Conservation (phyloP, 2,888 invertebrate genomes). For the Xanthorhoe spadicearia region DNA sequence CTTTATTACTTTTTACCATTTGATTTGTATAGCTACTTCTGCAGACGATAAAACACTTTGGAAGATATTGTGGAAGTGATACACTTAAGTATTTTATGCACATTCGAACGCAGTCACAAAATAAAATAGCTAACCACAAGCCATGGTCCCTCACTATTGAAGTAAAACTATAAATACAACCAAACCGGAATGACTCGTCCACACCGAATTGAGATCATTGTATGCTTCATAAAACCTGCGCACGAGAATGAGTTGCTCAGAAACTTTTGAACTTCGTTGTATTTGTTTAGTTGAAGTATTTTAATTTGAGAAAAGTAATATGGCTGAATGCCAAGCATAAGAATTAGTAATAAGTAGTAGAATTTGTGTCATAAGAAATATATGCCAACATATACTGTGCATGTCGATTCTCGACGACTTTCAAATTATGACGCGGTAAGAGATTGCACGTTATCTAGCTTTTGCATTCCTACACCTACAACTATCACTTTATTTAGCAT, state of each 20-base stretch:
- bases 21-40: constrained; percentile 1
- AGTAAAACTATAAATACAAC: constrained; percentile 29
- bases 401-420: too few species aligned
- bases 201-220: constrained; percentile 20
- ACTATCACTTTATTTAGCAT: not conserved
- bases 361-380: not conserved
- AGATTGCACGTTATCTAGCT: too few species aligned
- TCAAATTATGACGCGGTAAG: too few species aligned
- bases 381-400: too few species aligned
- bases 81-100: constrained; percentile 21
- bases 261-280: constrained; percentile 2
- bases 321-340: not conserved
- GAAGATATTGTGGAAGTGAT: constrained; percentile 38
- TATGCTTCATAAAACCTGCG: not conserved
- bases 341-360: too few species aligned
- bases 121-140: constrained; percentile 31
- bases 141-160: constrained; percentile 44
- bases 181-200: constrained; percentile 40
- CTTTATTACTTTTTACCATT: not conserved
- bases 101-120: constrained; percentile 34
- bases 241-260: constrained; percentile 1
- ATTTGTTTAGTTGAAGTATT: not conserved
- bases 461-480: too few species aligned
- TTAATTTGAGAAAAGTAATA: too few species aligned
- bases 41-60: constrained; percentile 8